Base-by-base conservation (phyloP, 2,113 vertebrate species). In the Bubalus kerabau region DNA sequence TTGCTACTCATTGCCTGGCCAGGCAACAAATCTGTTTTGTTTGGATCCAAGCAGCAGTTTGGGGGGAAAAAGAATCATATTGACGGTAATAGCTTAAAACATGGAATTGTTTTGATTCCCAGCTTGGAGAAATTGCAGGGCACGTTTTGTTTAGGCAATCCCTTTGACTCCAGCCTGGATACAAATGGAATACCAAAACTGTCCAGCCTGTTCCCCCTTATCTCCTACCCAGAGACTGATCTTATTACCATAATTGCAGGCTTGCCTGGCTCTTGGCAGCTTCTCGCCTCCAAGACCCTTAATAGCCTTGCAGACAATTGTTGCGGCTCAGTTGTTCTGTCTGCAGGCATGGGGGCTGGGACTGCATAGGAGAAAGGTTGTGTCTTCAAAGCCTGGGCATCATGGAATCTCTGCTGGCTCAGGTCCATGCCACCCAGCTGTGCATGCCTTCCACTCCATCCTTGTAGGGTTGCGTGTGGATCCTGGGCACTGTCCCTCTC, bases 21-120 rank as follows among this genome's bases (percentile, higher is more conserved):
- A 96, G 87, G 94, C 94, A 96, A 98, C 97, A 98, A 98, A 96
- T 96, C 98, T 98, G 93, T 98, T 99, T 99, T 98, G 85, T 96
- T 99, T 98, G 98, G 98, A 98, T 90, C 92, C 32, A 87, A 92
- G 84, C 23, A 95, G 46, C 32, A 71, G 15, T 97, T 98, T 97
- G 50, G 92, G 90, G 81, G 93, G 2, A 30, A 67, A 92, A 48
- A 91, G 87, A 93, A 87, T 88, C 87, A 78, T 97, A 97, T 96
- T 96, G 98, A 98, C 91, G 62, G 97, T 95, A 96, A 97, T 98
- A 97, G 97, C 98, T 99, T 98, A 94, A 98, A 97, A 98, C 96
- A 98, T 98, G 97, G 98, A 98, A 98, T 98, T 97, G 60, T 98
- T 98, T 98, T 98, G 98, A 97, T 98, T 98, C 96, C 97, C 90